These are phyloP conservation scores for Lampris incognitus DNA, from an alignment of 2,113 vertebrate genomes.

Conservation along the genomic window DNA sequence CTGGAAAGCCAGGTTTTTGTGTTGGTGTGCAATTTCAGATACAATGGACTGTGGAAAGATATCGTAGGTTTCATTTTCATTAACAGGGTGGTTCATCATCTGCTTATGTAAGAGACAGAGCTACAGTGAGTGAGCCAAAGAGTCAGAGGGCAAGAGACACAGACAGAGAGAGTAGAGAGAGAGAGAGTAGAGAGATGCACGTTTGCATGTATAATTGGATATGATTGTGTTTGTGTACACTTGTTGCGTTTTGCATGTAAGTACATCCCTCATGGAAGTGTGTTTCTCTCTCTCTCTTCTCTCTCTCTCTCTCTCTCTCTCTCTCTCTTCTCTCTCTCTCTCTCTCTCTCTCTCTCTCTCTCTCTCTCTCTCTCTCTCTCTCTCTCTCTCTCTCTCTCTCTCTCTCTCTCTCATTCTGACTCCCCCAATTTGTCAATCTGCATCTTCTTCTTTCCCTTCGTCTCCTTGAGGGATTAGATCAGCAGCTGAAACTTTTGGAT, in stretches of 20 bases:
- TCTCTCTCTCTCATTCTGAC: constrained; percentile 11
- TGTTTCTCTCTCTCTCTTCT: constrained; percentile 10
- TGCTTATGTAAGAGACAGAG: constrained; percentile 45
- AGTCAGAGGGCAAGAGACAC: constrained; percentile 18
- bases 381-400: constrained; percentile 41
- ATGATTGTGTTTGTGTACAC: constrained; percentile 50
- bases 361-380: constrained; percentile 9
- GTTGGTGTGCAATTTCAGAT: too few relatives aligned
- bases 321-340: constrained; percentile 28
- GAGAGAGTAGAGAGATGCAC: not conserved
- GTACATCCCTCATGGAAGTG: constrained; percentile 24
- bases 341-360: constrained; percentile 12
- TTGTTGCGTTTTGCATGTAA: not conserved
- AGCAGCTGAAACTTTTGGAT: constrained; percentile 58
- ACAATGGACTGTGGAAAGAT: too few relatives aligned
- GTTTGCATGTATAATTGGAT: constrained; percentile 45
- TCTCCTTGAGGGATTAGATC: constrained; percentile 61
- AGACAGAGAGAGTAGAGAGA: constrained; percentile 4
- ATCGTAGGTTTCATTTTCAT: not conserved
- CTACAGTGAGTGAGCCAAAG: constrained; percentile 14
- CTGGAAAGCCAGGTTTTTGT: too few relatives aligned
- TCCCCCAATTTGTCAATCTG: too few relatives aligned
- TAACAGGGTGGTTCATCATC: constrained; percentile 6
- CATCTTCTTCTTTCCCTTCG: constrained; percentile 8
- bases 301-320: constrained; percentile 28